These are phyloP conservation scores for Blennius ocellaris DNA, from an alignment of 2,113 vertebrate genomes.

Conservation along the genomic window DNA sequence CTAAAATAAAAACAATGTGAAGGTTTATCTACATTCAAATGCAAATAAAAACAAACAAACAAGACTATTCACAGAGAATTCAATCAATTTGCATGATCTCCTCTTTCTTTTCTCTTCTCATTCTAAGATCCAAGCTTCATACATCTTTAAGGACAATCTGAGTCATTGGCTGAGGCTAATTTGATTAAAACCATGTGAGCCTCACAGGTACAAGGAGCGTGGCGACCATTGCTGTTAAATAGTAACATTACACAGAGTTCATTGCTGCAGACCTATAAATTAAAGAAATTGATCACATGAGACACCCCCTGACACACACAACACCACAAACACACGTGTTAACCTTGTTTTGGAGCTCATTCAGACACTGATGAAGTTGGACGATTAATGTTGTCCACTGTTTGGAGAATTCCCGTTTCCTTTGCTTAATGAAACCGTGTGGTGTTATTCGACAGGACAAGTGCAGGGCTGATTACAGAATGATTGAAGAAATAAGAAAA, in stretches of 20 bases:
- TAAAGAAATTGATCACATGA: not conserved
- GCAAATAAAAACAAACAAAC: no score
- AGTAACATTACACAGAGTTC: not conserved
- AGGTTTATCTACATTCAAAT: not conserved
- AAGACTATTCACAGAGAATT: slow-evolving; percentile 2
- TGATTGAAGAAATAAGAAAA: slow-evolving; percentile 6
- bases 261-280: not conserved
- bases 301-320: no score
- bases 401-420: not conserved
- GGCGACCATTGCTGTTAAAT: slow-evolving; percentile 13
- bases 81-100: slow-evolving; percentile 37
- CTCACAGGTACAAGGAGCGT: not conserved
- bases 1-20: not conserved
- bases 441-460: no score
- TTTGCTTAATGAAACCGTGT: no score
- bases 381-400: not conserved
- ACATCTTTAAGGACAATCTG: slow-evolving; percentile 44
- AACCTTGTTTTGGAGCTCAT: not conserved
- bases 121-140: slow-evolving; percentile 11
- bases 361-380: not conserved
- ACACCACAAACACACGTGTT: not conserved
- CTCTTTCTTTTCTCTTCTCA: not conserved
- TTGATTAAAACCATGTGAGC: slow-evolving; percentile 28
- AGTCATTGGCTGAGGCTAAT: slow-evolving; percentile 26
- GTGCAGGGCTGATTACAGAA: not conserved